Evolutionary conservation across 2,113 vertebrate species (phyloP), one percentile per base, ranked within the genome.

Genomic region (Nerophis ophidion): DNA sequence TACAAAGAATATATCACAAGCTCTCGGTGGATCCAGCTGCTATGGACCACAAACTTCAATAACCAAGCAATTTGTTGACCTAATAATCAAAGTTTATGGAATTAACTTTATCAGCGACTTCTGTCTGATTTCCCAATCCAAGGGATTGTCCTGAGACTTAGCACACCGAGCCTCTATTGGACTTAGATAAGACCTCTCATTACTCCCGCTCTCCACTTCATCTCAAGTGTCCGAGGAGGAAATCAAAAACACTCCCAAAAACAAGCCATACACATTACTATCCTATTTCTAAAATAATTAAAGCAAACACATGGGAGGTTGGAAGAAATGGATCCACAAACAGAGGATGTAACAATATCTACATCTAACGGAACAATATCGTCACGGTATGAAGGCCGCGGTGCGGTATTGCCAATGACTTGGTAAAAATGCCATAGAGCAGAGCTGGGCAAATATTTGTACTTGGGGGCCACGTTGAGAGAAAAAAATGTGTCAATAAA

Each of bases 151-250:
- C 3, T 14, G 8, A 35, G 33, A 34, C 34, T 52, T 52, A 26
- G 26, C 26, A 26, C 26, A 26, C 26, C 26, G 26, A 26, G 26
- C 10, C 69, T 49, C 68, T 67, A 60, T 57, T 26, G 26, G 51
- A 52, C 12, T 48, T 46, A 72, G 79, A 62, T 79, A 26, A 2
- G 83, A 86, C 75, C 83, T 78, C 68, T 73, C 53, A 71, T 79
- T 77, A 63, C 52, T 81, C 71, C 68, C 46, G 71, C 63, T 73
- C 72, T 82, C 60, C 76, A 75, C 73, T 67, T 9, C 35, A 73
- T 68, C 65, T 75, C 61, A 74, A 68, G 44, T 51, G 51, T 70
- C 55, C 14, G 14, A 59, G 36, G 49, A 75, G 61, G 48, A 65
- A 61, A 67, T 47, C 34, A 50, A 60, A 65, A 68, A 74, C 36